Conservation (phyloP, 2,888 invertebrate genomes). For the Conomelus anceps region DNA sequence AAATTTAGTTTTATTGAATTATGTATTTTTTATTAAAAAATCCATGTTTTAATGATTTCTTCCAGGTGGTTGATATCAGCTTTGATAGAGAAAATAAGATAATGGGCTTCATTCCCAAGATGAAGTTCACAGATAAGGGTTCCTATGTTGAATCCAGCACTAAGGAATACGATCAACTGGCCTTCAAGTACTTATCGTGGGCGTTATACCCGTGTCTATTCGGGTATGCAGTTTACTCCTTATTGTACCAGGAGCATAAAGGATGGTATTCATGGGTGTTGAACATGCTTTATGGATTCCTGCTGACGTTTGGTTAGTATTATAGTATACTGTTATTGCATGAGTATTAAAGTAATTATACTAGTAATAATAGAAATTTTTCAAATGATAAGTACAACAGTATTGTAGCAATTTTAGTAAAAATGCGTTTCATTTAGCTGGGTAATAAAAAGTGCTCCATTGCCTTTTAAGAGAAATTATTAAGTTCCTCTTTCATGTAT, state of each 20-base stretch:
- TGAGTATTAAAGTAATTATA: background rate
- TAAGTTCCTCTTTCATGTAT: too few species aligned
- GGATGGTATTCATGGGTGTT: constrained; percentile 99
- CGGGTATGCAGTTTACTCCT: constrained; percentile 91
- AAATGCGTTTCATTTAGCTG: too few species aligned
- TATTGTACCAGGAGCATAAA: constrained; percentile 93
- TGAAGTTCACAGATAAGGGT: constrained; percentile 86
- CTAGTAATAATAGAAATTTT: background rate
- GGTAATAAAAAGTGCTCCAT: too few species aligned
- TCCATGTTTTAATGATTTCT: too few species aligned
- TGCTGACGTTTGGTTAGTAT: constrained; percentile 73
- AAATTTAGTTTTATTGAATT: background rate
- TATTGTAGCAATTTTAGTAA: too few species aligned
- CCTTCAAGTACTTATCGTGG: constrained; percentile 96
- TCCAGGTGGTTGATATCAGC: constrained; percentile 69
- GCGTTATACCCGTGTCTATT: constrained; percentile 85
- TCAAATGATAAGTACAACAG: background rate
- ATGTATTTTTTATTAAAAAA: constrained; percentile 22
- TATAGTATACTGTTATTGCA: background rate
- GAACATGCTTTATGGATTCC: constrained; percentile 94
- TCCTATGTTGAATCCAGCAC: constrained; percentile 94
- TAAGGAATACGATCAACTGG: constrained; percentile 86
- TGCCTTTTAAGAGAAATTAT: too few species aligned
- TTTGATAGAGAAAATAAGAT: constrained; percentile 65
- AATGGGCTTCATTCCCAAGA: constrained; percentile 70